Evolutionary conservation across 1,140 invertebrate genomes (phyloP), one percentile per base, ranked within the genome.

Genomic region (Ceratosolen fusciceps): DNA sequence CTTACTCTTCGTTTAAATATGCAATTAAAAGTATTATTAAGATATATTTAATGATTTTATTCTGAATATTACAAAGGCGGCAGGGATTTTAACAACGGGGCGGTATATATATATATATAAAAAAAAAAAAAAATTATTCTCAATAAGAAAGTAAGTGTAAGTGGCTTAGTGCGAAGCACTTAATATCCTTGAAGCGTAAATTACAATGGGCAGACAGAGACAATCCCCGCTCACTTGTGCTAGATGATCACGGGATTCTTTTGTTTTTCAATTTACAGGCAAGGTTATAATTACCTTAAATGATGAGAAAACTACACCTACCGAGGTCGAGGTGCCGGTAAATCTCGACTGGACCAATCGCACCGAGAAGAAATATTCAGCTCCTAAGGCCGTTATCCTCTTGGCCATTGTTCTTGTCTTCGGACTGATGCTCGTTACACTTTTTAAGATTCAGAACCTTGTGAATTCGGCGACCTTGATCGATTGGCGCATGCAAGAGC

Each of bases 221-320:
- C 47, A 56, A 37, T 43, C 37, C 8, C 26, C 29, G 24, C 24
- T 70, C 77, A n/a, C 68, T 70, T 70, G 72, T 70, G 72, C 52
- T 72, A 75, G 79, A 80, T 80, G 62, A 80, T 75, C 73, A 80
- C 52, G 73, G 39, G n/a, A 75, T 56, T 74, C 49, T 58, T n/a
- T n/a, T n/a, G n/a, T n/a, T n/a, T n/a, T n/a, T 74, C 26, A 52
- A 58, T 70, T 74, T 74, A 4, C 80, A 81, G 80, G 80, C 71
- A 81, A 81, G 80, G 80, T 81, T 26, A 77, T 81, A 58, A 81
- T 81, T 67, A 81, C 80, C 75, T 81, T 81, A 76, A 81, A 81
- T 56, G 79, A 80, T 29, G 80, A 81, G 71, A 80, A 80, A 80
- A 71, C 73, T 24, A 21, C 62, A 19, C 80, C 80, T 14, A 77